These are phyloP conservation scores for Garra rufa DNA, from an alignment of 2,113 vertebrate species.

Conservation along the genomic window DNA sequence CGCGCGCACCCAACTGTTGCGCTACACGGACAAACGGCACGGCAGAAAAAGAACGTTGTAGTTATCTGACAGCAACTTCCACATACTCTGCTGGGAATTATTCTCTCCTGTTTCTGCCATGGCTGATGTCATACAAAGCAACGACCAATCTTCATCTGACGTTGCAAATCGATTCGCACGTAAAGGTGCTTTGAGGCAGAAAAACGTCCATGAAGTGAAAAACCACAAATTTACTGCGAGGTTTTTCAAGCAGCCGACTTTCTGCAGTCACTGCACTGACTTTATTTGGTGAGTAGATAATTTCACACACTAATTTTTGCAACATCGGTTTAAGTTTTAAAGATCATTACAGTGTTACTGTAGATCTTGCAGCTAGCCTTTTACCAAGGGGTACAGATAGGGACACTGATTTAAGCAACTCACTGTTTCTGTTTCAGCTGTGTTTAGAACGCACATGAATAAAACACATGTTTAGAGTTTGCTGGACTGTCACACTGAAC, in stretches of 20 bases:
- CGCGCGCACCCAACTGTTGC: constrained; percentile 25
- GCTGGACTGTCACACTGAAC: neutral
- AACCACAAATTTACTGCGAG: constrained; percentile 86
- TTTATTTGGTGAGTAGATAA: constrained; percentile 82
- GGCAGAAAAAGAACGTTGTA: constrained; percentile 20
- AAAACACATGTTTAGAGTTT: constrained; percentile 3
- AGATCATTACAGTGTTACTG: neutral
- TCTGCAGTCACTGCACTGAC: constrained; percentile 71
- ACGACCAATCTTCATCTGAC: constrained; percentile 82
- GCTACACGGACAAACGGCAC: constrained; percentile 10
- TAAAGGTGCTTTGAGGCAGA: constrained; percentile 87
- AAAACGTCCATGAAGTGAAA: constrained; percentile 87
- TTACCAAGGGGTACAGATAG: neutral
- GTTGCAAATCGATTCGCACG: constrained; percentile 87
- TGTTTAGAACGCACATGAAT: neutral
- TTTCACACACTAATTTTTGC: neutral
- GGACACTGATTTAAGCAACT: neutral
- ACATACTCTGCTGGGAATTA: constrained; percentile 12
- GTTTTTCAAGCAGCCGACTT: constrained; percentile 88
- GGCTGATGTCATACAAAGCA: constrained; percentile 80
- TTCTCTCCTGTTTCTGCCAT: constrained; percentile 68
- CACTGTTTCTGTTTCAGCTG: neutral
- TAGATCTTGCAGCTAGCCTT: neutral
- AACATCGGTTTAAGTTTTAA: neutral
- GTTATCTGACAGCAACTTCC: constrained; percentile 15